phyloP scores from a whole-genome alignment of 2,113 vertebrate genomes.

The Megalops atlanticus region DNA sequence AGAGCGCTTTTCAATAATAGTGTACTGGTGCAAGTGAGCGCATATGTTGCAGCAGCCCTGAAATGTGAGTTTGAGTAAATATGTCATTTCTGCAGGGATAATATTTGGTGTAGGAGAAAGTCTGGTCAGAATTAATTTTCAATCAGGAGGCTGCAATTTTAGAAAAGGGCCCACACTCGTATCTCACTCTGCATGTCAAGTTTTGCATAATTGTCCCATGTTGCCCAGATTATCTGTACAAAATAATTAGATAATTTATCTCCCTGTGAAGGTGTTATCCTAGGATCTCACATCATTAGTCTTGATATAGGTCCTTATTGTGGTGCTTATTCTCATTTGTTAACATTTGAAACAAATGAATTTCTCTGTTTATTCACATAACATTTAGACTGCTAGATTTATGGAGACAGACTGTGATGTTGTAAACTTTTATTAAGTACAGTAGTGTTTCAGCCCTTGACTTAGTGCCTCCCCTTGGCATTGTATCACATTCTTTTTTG shows the following conservation, averaged over 20 bases:
- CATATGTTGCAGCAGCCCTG: constrained; percentile 39
- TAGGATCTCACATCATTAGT: neutral
- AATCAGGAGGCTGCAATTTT: constrained; percentile 61
- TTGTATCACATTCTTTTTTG: neutral
- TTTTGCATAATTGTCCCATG: constrained; percentile 65
- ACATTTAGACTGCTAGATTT: neutral
- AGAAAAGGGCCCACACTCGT: constrained; percentile 56
- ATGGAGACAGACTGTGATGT: neutral
- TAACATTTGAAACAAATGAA: neutral
- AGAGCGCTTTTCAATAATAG: neutral
- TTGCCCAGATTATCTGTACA: constrained; percentile 57
- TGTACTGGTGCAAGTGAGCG: constrained; percentile 19
- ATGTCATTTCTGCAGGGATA: constrained; percentile 47
- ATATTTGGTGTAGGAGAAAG: constrained; percentile 43
- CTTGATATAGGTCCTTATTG: neutral
- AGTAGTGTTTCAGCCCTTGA: no score
- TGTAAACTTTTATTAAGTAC: no score
- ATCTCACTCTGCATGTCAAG: constrained; percentile 38
- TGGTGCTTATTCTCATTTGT: neutral
- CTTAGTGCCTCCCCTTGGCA: no score
- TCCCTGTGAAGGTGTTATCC: constrained; percentile 18
- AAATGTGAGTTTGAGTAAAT: constrained; percentile 46
- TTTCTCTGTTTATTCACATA: neutral
- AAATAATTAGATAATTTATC: constrained; percentile 56
- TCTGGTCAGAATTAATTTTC: constrained; percentile 56